These are phyloP conservation scores for Chironomus striatipennis DNA, from an alignment of 1,140 invertebrate species.

Conservation along the genomic window DNA sequence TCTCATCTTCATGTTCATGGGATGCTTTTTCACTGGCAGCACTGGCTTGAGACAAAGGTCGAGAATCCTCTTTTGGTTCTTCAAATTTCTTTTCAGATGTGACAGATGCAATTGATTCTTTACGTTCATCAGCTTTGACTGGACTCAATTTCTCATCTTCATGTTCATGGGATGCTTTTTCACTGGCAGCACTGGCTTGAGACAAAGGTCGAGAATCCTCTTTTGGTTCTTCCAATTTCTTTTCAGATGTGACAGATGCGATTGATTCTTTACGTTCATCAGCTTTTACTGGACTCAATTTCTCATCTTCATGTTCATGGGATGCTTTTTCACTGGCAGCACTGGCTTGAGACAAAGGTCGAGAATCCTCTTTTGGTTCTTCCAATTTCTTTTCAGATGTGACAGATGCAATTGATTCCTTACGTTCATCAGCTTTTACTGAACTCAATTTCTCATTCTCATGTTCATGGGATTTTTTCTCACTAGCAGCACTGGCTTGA, in stretches of 20 bases:
- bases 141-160: not conserved
- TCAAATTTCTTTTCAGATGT: conserved; percentile 23
- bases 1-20: not conserved
- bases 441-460: not conserved
- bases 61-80: not conserved
- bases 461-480: not conserved
- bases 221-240: not conserved
- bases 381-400: not conserved
- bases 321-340: not conserved
- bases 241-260: not conserved
- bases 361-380: not conserved
- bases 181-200: not conserved
- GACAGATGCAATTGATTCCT: not conserved
- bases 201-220: not conserved
- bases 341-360: not conserved
- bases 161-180: not conserved
- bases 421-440: not conserved
- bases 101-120: not conserved
- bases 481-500: not conserved
- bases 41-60: not conserved
- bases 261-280: not conserved
- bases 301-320: not conserved
- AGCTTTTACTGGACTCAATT: not conserved
- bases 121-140: not conserved
- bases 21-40: not conserved